These are phyloP conservation scores for Eristalis arbustorum DNA, from an alignment of 2,888 invertebrate genomes.

Conservation along the genomic window DNA sequence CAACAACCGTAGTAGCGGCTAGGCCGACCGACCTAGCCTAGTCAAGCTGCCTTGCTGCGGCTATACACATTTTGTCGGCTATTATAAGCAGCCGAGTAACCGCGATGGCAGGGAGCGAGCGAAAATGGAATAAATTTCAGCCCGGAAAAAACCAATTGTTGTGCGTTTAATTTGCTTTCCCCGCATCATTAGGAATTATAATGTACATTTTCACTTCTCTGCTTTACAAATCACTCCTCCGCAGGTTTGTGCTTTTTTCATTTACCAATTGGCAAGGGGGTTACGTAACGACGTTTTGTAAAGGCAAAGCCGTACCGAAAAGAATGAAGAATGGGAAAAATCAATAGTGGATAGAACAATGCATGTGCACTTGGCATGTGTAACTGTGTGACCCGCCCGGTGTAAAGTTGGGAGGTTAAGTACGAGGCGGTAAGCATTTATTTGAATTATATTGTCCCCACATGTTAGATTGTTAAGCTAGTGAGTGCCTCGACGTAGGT, in stretches of 20 bases:
- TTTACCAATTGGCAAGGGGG: slow-evolving; percentile 19
- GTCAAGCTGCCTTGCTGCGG: slow-evolving; percentile 24
- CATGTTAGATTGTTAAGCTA: slow-evolving; percentile 62
- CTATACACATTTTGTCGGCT: slow-evolving; percentile 57
- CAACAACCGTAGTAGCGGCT: slow-evolving; percentile 2
- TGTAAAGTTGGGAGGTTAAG: slow-evolving; percentile 63
- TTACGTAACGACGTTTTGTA: slow-evolving; percentile 42
- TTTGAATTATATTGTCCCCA: slow-evolving; percentile 64
- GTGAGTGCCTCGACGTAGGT: slow-evolving; percentile 47
- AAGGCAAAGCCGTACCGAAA: slow-evolving; percentile 10
- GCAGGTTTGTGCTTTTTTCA: slow-evolving; percentile 20
- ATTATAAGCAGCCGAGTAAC: slow-evolving; percentile 20
- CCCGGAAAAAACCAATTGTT: slow-evolving; percentile 81
- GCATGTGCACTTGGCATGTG: slow-evolving; percentile 50
- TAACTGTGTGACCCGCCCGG: slow-evolving; percentile 3
- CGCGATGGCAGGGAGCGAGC: slow-evolving; percentile 25
- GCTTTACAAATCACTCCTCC: slow-evolving; percentile 49
- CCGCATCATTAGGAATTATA: slow-evolving; percentile 69
- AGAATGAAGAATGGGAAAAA: slow-evolving; percentile 32
- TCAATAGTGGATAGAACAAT: slow-evolving; percentile 49
- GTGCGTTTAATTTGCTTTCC: slow-evolving; percentile 77
- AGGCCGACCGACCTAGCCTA: slow-evolving; percentile 23
- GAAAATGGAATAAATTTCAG: slow-evolving; percentile 70
- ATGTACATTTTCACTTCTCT: slow-evolving; percentile 65
- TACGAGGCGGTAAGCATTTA: slow-evolving; percentile 58